Base-by-base conservation (phyloP, 53 echinoderm and acorn worm species). In the Echinometra lucunter region DNA sequence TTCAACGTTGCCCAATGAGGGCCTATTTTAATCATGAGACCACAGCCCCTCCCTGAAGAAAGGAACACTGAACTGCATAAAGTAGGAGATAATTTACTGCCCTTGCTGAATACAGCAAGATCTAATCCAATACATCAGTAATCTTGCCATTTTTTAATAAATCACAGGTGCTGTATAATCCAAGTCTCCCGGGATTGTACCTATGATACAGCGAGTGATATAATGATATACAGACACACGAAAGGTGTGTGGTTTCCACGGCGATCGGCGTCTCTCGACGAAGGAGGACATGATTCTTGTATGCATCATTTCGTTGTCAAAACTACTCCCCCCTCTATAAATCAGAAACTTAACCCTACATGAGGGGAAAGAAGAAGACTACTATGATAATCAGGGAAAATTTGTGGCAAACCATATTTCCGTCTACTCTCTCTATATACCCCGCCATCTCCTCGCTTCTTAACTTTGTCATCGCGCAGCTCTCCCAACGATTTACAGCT, bases 281-380 rank as follows among this genome's bases (percentile, higher is more conserved):
- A 37, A 53, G 7, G 75, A 53, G 93, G 75, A 92, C 80, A 78
- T 78, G 93, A 78, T 83, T 83, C 94, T 58, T 82, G 63, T 83
- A 94, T 94, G 85, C 94, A 83, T 94, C 94, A 94, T 94, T 94
- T 94, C 85, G 82, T 94, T 94, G 85, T 94, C 94, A 94, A 82
- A 83, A 94, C 60, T 63, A 83, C 94, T 83, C 94, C 83, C 94
- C n/a, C 53, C 83, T 94, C 83, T 35, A 94, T 94, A 94, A 94
- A 94, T 94, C 94, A 94, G 94, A 94, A 94, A 94, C 66, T 44
- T 60, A 63, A 94, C 60, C 75, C 92, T 57, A 55, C 78, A 74
- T 37, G 78, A 47, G 74, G 74, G n/a, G 35, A 92, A 55, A 55
- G 92, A 83, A 83, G 37, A 94, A 80, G 34, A 32, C 32, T 6